Percentiles rank a stretch among this genome's conserved stretches.
Conservation (phyloP, 2,888 invertebrate species). For the Acleris sparsana region DNA sequence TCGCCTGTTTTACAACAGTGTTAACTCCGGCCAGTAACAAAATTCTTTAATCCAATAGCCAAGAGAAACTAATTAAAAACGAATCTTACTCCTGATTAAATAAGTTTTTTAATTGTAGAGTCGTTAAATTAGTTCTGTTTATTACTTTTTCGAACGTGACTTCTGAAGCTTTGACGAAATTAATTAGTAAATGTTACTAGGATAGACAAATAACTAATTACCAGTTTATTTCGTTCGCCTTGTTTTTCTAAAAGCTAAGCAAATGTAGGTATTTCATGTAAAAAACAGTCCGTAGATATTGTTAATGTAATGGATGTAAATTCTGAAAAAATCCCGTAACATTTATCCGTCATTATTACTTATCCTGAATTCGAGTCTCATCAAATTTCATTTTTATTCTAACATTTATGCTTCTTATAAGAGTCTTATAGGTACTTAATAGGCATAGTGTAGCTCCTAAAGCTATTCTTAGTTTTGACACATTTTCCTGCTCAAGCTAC, state of each 20-base stretch:
- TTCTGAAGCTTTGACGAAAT: neutral
- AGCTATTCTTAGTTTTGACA: too few relatives aligned
- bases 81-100: constrained; percentile 7
- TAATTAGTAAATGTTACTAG: neutral
- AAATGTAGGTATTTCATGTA: neutral
- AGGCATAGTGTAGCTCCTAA: too few relatives aligned
- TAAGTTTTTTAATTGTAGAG: constrained; percentile 13
- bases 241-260: neutral
- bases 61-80: constrained; percentile 4
- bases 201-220: neutral
- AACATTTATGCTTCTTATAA: too few relatives aligned
- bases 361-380: too few relatives aligned
- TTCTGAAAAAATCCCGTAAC: too few relatives aligned
- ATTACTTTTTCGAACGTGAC: constrained; percentile 16
- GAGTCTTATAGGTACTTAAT: too few relatives aligned
- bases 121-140: constrained; percentile 15
- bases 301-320: too few relatives aligned
- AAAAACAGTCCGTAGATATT: neutral
- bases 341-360: too few relatives aligned
- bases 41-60: neutral
- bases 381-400: too few relatives aligned
- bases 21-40: neutral
- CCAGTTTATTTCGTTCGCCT: neutral
- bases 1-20: too few relatives aligned
- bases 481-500: too few relatives aligned